phyloP scores from a whole-genome alignment of 1,140 invertebrate genomes.

The Eumaeus atala region DNA sequence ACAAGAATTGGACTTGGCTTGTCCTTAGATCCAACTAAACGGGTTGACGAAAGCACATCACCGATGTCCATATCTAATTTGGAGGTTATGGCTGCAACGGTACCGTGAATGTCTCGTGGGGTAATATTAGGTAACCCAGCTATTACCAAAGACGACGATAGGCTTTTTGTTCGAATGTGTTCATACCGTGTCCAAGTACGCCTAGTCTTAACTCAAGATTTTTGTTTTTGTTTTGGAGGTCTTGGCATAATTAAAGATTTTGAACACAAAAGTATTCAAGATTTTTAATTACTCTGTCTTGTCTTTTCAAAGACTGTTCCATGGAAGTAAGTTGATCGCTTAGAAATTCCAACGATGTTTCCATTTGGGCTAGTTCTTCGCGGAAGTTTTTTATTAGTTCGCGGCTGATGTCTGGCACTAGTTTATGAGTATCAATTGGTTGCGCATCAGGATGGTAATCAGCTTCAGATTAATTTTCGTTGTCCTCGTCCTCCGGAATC shows the following conservation, averaged over 20 bases:
- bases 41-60: conserved; percentile 20
- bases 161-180: conserved; percentile 25
- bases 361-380: conserved; percentile 20
- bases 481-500: conserved; percentile 25
- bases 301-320: conserved; percentile 29
- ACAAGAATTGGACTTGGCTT: conserved; percentile 26
- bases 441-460: not conserved
- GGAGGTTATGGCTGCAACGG: conserved; percentile 17
- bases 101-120: conserved; percentile 13
- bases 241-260: too few relatives aligned
- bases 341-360: conserved; percentile 28
- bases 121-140: conserved; percentile 29
- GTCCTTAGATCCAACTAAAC: conserved; percentile 21
- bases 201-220: conserved; percentile 30
- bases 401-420: conserved; percentile 26
- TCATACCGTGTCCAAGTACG: conserved; percentile 26
- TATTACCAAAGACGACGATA: conserved; percentile 29
- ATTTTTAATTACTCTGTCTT: conserved; percentile 32
- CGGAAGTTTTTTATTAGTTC: conserved; percentile 31
- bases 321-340: conserved; percentile 29
- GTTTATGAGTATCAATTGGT: conserved; percentile 17
- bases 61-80: conserved; percentile 22
- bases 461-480: conserved; percentile 20
- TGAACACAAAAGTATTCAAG: too few relatives aligned
- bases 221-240: conserved; percentile 32